phyloP scores from a whole-genome alignment of 1,140 invertebrate species.

The Drosophila gunungcola region DNA sequence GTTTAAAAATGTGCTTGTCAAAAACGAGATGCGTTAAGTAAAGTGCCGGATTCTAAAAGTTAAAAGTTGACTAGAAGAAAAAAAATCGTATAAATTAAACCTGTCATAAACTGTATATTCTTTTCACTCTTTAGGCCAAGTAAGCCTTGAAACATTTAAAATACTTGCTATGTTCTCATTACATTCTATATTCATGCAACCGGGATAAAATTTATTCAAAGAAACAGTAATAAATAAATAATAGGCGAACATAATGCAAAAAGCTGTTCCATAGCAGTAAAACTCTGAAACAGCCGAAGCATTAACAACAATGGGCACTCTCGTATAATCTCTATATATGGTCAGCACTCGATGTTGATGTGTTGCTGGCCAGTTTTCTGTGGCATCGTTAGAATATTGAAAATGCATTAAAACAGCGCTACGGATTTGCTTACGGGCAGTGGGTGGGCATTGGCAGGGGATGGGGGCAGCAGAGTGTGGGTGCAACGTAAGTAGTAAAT shows the following conservation, averaged over 20 bases:
- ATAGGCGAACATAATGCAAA: conserved; percentile 37
- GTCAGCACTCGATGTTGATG: conserved; percentile 21
- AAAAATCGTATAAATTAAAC: no score
- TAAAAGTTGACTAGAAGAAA: not conserved
- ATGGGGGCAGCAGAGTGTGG: not conserved
- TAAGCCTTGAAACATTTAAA: not conserved
- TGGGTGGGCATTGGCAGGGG: not conserved
- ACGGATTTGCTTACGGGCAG: conserved; percentile 15
- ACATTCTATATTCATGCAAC: conserved; percentile 1
- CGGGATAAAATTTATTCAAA: not conserved
- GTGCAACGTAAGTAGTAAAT: conserved; percentile 62
- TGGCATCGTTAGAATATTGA: conserved; percentile 37
- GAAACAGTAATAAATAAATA: not conserved
- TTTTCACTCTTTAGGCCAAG: not conserved
- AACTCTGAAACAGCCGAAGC: conserved; percentile 21
- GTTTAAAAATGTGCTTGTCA: conserved; percentile 5
- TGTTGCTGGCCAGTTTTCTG: conserved; percentile 18
- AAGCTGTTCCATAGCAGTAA: conserved; percentile 23
- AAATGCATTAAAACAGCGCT: conserved; percentile 35
- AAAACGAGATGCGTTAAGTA: conserved; percentile 12
- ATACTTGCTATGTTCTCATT: not conserved
- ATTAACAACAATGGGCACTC: conserved; percentile 1
- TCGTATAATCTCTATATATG: conserved; percentile 31
- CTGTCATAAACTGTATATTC: no score
- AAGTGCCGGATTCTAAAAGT: not conserved